phyloP scores from a whole-genome alignment of 2,797 vertebrate genomes.

The Sebastes hubbsi region DNA sequence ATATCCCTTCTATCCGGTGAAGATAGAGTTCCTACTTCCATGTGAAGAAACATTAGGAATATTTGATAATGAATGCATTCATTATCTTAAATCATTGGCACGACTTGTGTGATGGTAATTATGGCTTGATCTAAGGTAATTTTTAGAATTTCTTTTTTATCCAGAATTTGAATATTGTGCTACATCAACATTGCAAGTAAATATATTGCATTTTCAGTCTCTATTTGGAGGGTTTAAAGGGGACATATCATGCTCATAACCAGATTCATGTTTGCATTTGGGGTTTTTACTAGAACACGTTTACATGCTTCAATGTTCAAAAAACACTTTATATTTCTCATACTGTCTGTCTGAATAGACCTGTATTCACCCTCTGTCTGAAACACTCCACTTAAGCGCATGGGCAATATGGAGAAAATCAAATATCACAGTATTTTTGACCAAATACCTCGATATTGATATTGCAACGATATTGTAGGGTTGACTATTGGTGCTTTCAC shows the following conservation, averaged over 20 bases:
- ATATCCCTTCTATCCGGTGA: constrained; percentile 19
- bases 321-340: too few species aligned
- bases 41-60: constrained; percentile 1
- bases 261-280: fast-evolving
- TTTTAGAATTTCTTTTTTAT: not conserved
- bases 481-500: too few species aligned
- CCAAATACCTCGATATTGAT: too few species aligned
- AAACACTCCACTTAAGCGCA: too few species aligned
- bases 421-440: too few species aligned
- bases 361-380: too few species aligned
- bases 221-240: not conserved
- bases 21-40: constrained; percentile 12
- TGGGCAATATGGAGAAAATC: too few species aligned
- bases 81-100: not conserved
- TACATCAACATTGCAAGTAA: not conserved
- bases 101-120: not conserved
- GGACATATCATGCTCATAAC: not conserved
- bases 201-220: not conserved
- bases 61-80: constrained; percentile 12
- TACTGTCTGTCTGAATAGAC: too few species aligned
- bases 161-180: not conserved
- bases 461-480: too few species aligned
- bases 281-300: not conserved
- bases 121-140: not conserved
- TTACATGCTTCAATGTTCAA: too few species aligned